Evolutionary conservation across 2,797 vertebrate genomes (phyloP).

Genomic region (Cuculus canorus): DNA sequence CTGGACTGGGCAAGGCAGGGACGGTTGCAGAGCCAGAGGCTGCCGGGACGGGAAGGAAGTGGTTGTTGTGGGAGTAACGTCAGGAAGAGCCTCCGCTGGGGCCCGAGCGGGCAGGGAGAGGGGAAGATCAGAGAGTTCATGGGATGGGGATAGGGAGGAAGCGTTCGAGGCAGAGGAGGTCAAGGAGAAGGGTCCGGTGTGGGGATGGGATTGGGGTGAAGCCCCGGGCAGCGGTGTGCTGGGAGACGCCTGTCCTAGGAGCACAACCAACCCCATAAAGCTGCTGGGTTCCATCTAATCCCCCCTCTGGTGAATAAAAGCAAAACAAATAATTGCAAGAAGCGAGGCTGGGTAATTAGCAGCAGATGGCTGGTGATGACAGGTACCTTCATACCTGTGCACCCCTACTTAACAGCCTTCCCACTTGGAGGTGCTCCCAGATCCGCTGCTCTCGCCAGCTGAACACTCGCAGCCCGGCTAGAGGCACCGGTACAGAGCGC

Average conservation of each 20-base stretch:
- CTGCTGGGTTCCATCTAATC: accelerated
- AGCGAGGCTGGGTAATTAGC: not conserved
- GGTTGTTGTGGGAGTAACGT: constrained; percentile 49
- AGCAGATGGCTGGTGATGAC: constrained; percentile 24
- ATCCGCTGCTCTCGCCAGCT: not conserved
- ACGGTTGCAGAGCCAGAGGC: not conserved
- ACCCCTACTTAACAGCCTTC: not conserved
- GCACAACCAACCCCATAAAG: accelerated
- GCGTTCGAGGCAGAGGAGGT: not conserved
- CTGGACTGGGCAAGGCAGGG: not conserved
- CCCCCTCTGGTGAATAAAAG: not conserved
- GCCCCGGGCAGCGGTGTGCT: not conserved
- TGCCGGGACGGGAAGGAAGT: not conserved
- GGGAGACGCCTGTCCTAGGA: not conserved
- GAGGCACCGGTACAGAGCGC: not conserved
- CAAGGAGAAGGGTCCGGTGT: accelerated
- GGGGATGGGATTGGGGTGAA: not conserved
- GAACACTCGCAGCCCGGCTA: not conserved
- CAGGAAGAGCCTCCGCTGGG: constrained; percentile 48
- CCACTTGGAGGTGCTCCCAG: not conserved
- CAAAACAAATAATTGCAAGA: constrained; percentile 24
- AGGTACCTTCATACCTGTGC: constrained; percentile 40
- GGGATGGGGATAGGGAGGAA: not conserved
- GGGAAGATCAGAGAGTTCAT: not conserved
- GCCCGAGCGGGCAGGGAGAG: not conserved